Percentiles rank a stretch among this genome's conserved stretches.
Evolutionary conservation across 2,797 vertebrate genomes (phyloP).

Genomic region (Luscinia luscinia): DNA sequence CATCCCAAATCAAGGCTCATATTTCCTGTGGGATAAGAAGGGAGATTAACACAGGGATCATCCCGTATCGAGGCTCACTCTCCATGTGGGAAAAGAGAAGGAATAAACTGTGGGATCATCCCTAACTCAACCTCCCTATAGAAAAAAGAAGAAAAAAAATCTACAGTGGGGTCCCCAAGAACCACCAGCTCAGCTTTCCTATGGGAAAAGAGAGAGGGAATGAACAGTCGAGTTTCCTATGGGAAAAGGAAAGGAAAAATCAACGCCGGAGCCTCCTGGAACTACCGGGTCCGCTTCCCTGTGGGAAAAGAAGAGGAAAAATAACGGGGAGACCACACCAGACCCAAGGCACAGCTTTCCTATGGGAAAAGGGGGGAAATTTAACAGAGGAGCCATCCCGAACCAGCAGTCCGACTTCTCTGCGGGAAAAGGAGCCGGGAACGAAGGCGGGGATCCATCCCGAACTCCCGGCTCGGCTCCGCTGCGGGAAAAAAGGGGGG

Average conservation of each 20-base stretch:
- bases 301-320: not conserved
- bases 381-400: not conserved
- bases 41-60: not conserved
- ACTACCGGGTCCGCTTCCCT: not conserved
- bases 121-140: not conserved
- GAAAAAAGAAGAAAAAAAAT: accelerated
- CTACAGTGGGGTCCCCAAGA: not conserved
- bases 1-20: not conserved
- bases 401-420: not conserved
- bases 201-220: not conserved
- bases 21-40: accelerated
- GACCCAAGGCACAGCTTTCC: not conserved
- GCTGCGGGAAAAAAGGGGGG: not conserved
- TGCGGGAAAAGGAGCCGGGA: not conserved
- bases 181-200: not conserved
- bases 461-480: not conserved
- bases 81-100: not conserved
- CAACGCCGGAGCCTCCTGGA: not conserved
- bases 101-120: not conserved
- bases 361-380: accelerated
- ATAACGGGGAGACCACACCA: not conserved
- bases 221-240: not conserved
- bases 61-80: accelerated
- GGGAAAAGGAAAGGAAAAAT: not conserved
- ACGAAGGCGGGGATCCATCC: not conserved